phyloP scores from a whole-genome alignment of 1,140 invertebrate species.

The Procambarus virginalis region DNA sequence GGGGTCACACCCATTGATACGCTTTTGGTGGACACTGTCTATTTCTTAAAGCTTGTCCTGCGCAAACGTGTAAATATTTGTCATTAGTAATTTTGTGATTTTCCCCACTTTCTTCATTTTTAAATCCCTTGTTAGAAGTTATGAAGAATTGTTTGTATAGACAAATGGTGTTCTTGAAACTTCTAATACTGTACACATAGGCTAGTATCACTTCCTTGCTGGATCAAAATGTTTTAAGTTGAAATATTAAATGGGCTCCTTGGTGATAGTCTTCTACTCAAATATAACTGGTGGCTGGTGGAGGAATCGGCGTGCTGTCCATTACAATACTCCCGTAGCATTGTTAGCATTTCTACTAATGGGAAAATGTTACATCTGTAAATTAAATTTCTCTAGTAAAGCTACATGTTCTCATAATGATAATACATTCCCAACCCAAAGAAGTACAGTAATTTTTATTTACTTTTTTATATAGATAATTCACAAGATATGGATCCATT shows the following conservation, averaged over 20 bases:
- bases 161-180: conserved; percentile 54
- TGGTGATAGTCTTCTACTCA: conserved; percentile 52
- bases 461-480: conserved; percentile 46
- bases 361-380: conserved; percentile 48
- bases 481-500: conserved; percentile 50
- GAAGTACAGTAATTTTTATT: conserved; percentile 33
- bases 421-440: conserved; percentile 45
- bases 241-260: conserved; percentile 20
- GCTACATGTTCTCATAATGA: conserved; percentile 35
- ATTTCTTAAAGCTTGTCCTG: conserved; percentile 61
- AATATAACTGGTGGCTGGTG: conserved; percentile 28
- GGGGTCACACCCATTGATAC: conserved; percentile 63
- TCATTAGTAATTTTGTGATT: conserved; percentile 50
- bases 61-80: conserved; percentile 66
- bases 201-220: conserved; percentile 46
- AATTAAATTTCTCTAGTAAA: conserved; percentile 36
- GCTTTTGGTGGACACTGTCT: conserved; percentile 64
- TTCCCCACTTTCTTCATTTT: conserved; percentile 42
- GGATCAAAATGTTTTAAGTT: conserved; percentile 33
- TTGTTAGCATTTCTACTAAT: conserved; percentile 48
- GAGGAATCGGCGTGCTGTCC: conserved; percentile 56
- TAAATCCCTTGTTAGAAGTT: conserved; percentile 46
- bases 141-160: conserved; percentile 59
- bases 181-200: conserved; percentile 40
- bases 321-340: conserved; percentile 49